Evolutionary conservation across 2,113 vertebrate genomes (phyloP), one percentile per base, ranked within the genome.

Genomic region (Vidua macroura): DNA sequence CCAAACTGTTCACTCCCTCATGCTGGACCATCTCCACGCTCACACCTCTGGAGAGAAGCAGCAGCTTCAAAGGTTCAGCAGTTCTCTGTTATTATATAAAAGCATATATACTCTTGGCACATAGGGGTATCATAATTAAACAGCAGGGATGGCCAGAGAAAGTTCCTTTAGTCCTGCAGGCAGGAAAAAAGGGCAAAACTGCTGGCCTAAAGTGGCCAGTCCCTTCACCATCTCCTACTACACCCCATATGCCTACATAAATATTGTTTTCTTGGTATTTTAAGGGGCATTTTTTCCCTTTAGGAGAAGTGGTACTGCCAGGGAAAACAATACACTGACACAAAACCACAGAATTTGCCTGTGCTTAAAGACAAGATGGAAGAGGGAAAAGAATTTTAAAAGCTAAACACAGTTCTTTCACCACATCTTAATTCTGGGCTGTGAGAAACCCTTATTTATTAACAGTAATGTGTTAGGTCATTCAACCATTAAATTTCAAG

Each of bases 1-100:
- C 39, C 27, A 15, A 44, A 43, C n/a, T 0, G 0, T 17, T 39
- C 35, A 6, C 10, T 64, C 13, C 12, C 2, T 18, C 5, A 1
- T 33, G 24, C 58, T 35, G n/a, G 23, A 49, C 15, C 8, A 19
- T 17, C 41, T 23, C 60, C 78, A 73, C 1, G 0, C 7, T 11
- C 20, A 10, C n/a, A 46, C 19, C 35, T n/a, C 5, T 2, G 49
- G 23, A 31, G 15, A 77, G 15, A 63, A 30, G n/a, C 70, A 69
- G 49, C 69, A 44, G 19, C 12, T 31, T 60, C 48, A 41, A 77
- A 51, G 37, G 70, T 12, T 30, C 37, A 49, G 16, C 18, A 35
- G n/a, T 12, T 81, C n/a, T 63, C 66, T n/a, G 3, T 28, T 85
- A 13, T 2, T 23, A 1, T 4, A 13, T 25, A 41, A 35, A 33